Conservation (phyloP, 2,797 vertebrate species). For the Chelonia mydas region DNA sequence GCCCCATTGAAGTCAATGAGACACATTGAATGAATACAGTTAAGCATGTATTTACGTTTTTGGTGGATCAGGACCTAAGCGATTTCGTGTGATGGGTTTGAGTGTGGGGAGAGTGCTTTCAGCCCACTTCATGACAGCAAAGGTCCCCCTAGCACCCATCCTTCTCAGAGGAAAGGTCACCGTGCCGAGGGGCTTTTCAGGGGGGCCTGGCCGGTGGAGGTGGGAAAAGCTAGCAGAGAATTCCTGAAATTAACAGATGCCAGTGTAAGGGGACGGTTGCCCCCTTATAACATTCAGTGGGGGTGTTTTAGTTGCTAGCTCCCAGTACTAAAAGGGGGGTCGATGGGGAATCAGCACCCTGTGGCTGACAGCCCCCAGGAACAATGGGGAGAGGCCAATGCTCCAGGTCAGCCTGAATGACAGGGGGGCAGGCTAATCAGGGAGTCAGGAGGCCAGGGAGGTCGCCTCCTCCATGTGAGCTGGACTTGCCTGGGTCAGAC, state of each 20-base stretch:
- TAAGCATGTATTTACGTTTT: neutral
- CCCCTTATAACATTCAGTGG: no score
- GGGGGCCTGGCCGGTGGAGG: accelerated
- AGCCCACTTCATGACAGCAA: neutral
- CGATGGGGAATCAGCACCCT: no score
- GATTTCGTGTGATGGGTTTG: neutral
- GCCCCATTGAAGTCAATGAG: neutral
- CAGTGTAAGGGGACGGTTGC: no score
- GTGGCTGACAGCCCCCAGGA: no score
- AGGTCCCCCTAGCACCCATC: neutral
- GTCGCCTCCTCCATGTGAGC: no score
- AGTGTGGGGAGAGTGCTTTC: neutral
- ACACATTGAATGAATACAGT: neutral
- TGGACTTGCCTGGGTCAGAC: no score
- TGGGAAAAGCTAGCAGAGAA: neutral
- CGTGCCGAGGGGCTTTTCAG: neutral
- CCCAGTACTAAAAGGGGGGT: no score
- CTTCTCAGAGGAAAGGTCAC: neutral
- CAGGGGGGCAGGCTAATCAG: no score
- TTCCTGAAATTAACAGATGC: neutral
- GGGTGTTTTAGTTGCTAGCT: no score
- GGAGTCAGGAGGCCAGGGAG: no score
- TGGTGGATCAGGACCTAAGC: neutral
- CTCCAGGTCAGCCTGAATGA: no score
- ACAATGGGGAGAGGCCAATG: no score